Evolutionary conservation across 2,888 invertebrate genomes (phyloP), one percentile per base, ranked within the genome.

Genomic region (Acheta domesticus): DNA sequence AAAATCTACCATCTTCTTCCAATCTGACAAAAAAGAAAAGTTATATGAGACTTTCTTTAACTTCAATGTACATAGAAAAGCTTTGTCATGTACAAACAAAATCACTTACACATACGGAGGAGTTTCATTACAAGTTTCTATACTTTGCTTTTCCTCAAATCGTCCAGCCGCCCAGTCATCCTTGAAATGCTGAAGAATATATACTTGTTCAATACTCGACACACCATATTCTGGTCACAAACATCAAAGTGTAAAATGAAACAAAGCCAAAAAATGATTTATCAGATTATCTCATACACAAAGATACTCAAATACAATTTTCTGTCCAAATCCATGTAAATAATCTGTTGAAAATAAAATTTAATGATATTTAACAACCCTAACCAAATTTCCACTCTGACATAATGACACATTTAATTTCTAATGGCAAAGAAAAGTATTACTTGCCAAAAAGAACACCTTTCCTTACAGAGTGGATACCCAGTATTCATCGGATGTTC

Each of bases 81-180:
- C 11, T 20, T n/a, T 77, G 19, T 48, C 36, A 36, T 8, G 36
- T 36, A 8, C 3, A 23, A 23, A 23, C 23, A 8, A 36, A 36
- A 36, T 36, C 12, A 81, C 21, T 79, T 78, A 82, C 81, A 80
- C 83, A 81, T 85, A 86, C 12, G 82, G 82, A 48, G 84, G 83
- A 83, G 85, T 73, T 83, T 87, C 85, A 80, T 84, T 82, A 79
- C 94, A 92, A 11, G 89, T 85, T 79, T 88, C 85, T 74, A 92
- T 84, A 84, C 93, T 91, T 89, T 93, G 94, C 87, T 94, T 96
- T 79, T 97, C 95, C 83, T 91, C 90, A 89, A 96, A 98, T 79
- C 91, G 89, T 0, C 93, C 94, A 83, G 91, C 91, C 84, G 92
- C 91, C 87, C 97, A 96, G 85, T 96, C 95, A 84, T 96, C 92